Percentiles rank a stretch among this genome's conserved stretches.
These are phyloP conservation scores for Rostratula benghalensis DNA, from an alignment of 2,113 vertebrate genomes.

Conservation along the genomic window DNA sequence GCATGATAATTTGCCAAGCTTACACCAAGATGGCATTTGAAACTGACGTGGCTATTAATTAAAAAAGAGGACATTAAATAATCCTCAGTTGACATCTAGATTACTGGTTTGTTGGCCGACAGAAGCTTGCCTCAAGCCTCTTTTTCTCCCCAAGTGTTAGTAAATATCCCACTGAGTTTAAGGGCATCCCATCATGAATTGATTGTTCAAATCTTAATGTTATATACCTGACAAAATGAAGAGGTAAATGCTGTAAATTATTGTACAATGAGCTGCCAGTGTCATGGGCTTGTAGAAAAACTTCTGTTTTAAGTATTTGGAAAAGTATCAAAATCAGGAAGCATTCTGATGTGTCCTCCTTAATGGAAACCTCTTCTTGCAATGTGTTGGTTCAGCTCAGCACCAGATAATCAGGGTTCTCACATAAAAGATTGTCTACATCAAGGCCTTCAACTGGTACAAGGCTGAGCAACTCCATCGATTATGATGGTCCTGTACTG, in stretches of 20 bases:
- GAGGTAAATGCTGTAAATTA: background rate
- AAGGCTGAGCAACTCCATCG: background rate
- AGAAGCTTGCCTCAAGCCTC: constrained; percentile 19
- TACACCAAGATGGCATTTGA: constrained; percentile 59
- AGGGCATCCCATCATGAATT: background rate
- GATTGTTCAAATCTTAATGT: background rate
- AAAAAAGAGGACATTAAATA: constrained; percentile 46
- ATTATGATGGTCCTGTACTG: background rate
- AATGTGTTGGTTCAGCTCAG: background rate
- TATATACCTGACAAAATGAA: constrained; percentile 27
- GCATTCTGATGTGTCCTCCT: background rate
- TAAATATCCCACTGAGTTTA: constrained; percentile 37
- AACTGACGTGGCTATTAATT: constrained; percentile 65
- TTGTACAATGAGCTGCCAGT: background rate
- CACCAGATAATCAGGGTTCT: background rate
- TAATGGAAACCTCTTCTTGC: background rate
- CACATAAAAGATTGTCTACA: background rate
- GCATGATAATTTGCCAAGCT: constrained; percentile 64
- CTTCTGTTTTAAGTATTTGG: background rate
- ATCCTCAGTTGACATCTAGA: constrained; percentile 48
- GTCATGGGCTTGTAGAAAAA: background rate
- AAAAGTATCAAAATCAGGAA: background rate
- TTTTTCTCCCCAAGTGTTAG: constrained; percentile 22
- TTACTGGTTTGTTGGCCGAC: constrained; percentile 43
- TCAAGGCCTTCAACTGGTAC: background rate